Base-by-base conservation (phyloP, 1,140 invertebrate species). In the Bombus haemorrhoidalis region DNA sequence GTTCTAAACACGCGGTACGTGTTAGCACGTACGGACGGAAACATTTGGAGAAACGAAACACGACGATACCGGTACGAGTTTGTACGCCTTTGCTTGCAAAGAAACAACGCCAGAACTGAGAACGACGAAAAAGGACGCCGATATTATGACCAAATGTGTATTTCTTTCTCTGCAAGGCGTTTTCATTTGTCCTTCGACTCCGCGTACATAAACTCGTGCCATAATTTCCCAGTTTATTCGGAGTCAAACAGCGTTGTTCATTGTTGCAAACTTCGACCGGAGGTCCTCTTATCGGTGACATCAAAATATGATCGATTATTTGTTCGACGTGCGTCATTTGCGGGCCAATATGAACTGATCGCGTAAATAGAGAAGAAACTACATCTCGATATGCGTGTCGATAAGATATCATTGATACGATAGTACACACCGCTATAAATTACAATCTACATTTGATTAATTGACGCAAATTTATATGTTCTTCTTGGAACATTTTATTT, bases 1-100 rank as follows among this genome's bases (percentile, higher is more conserved):
- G 83, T 81, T 91, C 87, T 88, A 92, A 92, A 92, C 91, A 91
- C 83, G 91, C 75, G 66, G 76, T 85, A 92, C 91, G 91, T 91
- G 91, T 85, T 77, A 86, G 86, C 91, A 89, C 91, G 91, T 87
- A 88, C 71, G 25, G 28, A 39, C 53, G 39, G 77, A 77, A 89
- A 86, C 89, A 86, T 88, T 91, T 66, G 74, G 87, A 86, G 80
- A 85, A 88, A 86, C 81, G 72, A 62, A 86, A 81, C 32, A 37
- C 39, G 28, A 25, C 43, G 71, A 37, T 18, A 10, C 34, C n/a
- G 69, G 57, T 57, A 64, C 76, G 69, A 77, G 81, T 78, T 85
- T 71, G 82, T 81, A 87, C 77, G 72, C 81, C 83, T 53, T 37
- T 39, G 72, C 47, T 76, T n/a, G 76, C 68, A 57, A 66, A 73